phyloP scores from a whole-genome alignment of 1,140 invertebrate species.

The Phocides pigmalion region DNA sequence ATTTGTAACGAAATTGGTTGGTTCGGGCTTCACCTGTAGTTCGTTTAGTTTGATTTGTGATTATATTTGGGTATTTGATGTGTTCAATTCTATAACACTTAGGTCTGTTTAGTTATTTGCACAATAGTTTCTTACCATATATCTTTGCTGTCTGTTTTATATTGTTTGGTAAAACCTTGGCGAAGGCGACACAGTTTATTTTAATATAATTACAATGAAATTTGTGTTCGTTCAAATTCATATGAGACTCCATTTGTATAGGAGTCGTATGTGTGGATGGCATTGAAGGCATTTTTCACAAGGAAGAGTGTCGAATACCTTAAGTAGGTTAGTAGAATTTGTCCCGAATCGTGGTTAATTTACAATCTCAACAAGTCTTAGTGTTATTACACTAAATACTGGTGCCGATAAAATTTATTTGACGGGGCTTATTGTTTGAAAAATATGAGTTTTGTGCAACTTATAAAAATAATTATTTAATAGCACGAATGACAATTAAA shows the following conservation, averaged over 20 bases:
- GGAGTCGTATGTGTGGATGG: background rate
- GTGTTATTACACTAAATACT: too few species aligned
- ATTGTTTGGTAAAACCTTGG: background rate
- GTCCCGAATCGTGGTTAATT: too few species aligned
- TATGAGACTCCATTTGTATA: background rate
- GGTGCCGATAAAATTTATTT: too few species aligned
- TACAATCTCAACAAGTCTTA: too few species aligned
- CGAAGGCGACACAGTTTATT: background rate
- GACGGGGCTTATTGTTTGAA: too few species aligned
- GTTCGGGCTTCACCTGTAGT: constrained; percentile 12
- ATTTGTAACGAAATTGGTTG: constrained; percentile 26
- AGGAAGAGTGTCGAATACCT: too few species aligned
- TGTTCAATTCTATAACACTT: background rate
- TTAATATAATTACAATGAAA: background rate
- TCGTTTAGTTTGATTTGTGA: constrained; percentile 8
- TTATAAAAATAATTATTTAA: too few species aligned
- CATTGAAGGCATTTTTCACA: too few species aligned
- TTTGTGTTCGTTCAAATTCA: background rate
- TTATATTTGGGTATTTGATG: constrained; percentile 22
- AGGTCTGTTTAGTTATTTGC: background rate
- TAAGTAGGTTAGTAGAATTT: too few species aligned
- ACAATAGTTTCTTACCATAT: background rate
- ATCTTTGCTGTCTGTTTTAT: background rate
- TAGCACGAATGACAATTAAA: too few species aligned
- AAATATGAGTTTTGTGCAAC: too few species aligned